Base-by-base conservation (phyloP, 2,888 invertebrate genomes). In the Geophilus truncorum region DNA sequence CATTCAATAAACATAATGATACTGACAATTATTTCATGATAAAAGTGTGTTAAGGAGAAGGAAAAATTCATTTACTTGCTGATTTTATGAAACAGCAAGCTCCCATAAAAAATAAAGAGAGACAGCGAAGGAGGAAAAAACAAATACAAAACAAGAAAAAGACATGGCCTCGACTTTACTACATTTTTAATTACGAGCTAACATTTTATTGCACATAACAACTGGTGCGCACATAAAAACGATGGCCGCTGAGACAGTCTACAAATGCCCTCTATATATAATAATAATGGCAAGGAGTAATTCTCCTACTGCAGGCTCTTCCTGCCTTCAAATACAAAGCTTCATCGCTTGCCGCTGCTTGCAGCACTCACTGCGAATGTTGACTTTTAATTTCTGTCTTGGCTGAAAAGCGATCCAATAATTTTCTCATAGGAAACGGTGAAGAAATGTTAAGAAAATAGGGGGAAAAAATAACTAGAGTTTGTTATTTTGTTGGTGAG, bases 201-300 rank as follows among this genome's bases (percentile, higher is more conserved):
- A 70, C 70, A 70, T 70, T 70, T 70, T 70, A 70, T 70, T 70
- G 70, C 70, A 70, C 70, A 70, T 70, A 70, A 70, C 70, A 70
- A 70, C 70, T 70, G 70, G 70, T n/a, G 70, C 70, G 12, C 25
- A 70, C 70, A 70, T 70, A 70, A 70, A 70, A 70, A 70, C 25
- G 70, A 70, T 70, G 25, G 70, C 28, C 70, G 70, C 70, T 12
- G 15, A 28, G 70, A 70, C 62, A 62, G 62, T 62, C 62, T 62
- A 62, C 62, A 62, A 62, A 62, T 62, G 62, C 28, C 70, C 70
- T 70, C 70, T 28, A 70, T 70, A 70, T 70, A 70, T 70, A 70
- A 70, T 70, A 70, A 70, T 70, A 70, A 70, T 70, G 28, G 70
- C 28, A 70, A 25, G 2, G 70, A 10, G 70, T 70, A 70, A 28